A percentile compares a stretch with the other conserved stretches of the same genome.
Conservation (phyloP, 2,888 invertebrate genomes). For the Rhorus exstirpatorius region DNA sequence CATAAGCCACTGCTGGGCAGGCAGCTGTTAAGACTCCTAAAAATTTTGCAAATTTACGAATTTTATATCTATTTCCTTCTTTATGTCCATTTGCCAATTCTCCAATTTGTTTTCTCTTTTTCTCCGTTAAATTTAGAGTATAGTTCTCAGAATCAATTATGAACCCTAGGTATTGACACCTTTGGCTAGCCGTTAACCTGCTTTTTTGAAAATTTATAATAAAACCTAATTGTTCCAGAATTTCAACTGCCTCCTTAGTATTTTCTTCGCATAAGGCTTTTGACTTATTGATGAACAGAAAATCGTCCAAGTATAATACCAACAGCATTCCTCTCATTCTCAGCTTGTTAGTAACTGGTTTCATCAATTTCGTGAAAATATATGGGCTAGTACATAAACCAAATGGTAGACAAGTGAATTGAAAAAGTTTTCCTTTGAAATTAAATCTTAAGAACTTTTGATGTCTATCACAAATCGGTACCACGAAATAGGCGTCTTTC, state of each 20-base stretch:
- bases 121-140: constrained; percentile 20
- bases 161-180: constrained; percentile 57
- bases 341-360: background rate
- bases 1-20: constrained; percentile 42
- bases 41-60: constrained; percentile 46
- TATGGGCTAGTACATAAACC: constrained; percentile 3
- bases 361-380: constrained; percentile 8
- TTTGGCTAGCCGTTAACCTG: background rate
- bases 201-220: background rate
- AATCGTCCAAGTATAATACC: constrained; percentile 10
- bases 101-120: constrained; percentile 7
- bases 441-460: too few relatives aligned
- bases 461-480: too few relatives aligned
- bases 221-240: background rate
- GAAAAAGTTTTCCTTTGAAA: too few relatives aligned
- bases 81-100: constrained; percentile 18
- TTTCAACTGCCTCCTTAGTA: background rate
- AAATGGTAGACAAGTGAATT: constrained; percentile 17
- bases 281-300: constrained; percentile 1
- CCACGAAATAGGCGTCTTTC: constrained; percentile 8
- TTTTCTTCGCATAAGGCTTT: background rate
- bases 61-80: constrained; percentile 41
- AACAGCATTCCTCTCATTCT: background rate
- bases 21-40: constrained; percentile 15
- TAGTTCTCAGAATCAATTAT: constrained; percentile 26